Evolutionary conservation across 2,113 vertebrate genomes (phyloP).

Genomic region (Narcine bancroftii): DNA sequence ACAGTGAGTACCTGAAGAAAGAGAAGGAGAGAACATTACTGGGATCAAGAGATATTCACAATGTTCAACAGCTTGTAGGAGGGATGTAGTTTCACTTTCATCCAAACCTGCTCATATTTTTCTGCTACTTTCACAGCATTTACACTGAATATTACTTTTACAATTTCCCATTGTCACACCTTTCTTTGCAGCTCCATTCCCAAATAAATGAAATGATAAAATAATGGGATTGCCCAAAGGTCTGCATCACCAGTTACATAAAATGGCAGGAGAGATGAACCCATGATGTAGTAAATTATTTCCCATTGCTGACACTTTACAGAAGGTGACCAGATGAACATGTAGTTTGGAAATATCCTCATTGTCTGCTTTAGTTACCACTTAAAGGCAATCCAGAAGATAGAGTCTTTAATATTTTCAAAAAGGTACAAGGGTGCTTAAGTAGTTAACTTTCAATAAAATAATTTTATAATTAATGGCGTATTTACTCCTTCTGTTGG

Average conservation of each 20-base stretch:
- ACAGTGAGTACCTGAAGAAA: slow-evolving; percentile 84
- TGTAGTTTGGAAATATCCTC: background rate
- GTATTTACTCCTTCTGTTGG: background rate
- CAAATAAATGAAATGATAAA: background rate
- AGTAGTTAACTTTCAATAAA: background rate
- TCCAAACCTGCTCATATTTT: background rate
- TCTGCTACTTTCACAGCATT: background rate
- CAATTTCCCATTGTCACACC: background rate
- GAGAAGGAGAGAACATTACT: background rate
- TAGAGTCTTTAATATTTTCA: background rate
- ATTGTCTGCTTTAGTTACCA: background rate
- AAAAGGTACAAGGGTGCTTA: background rate
- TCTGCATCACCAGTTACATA: background rate
- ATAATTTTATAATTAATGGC: background rate
- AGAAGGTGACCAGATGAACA: background rate
- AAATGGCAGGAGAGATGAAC: background rate
- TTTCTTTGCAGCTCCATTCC: background rate
- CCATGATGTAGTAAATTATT: no score
- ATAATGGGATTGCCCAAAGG: background rate
- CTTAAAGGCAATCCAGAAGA: background rate
- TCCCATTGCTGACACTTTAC: background rate
- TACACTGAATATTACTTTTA: background rate
- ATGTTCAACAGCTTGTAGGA: background rate
- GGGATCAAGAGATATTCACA: background rate
- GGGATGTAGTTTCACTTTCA: background rate